phyloP scores from a whole-genome alignment of 2,888 invertebrate species.

The Mythimna vitellina region DNA sequence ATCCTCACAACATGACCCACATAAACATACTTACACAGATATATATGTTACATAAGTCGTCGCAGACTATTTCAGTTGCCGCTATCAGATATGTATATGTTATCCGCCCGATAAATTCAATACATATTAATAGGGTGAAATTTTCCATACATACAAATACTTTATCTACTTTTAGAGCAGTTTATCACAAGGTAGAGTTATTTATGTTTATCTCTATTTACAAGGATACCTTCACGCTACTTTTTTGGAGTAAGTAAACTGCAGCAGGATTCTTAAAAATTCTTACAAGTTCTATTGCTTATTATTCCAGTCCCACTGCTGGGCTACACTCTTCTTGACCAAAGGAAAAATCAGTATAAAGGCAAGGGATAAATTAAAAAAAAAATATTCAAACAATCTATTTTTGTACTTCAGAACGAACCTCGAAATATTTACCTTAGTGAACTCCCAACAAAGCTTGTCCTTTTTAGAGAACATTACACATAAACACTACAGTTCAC shows the following conservation, averaged over 20 bases:
- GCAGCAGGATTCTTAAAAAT: neutral
- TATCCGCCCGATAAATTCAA: slow-evolving; percentile 49
- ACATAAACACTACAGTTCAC: neutral
- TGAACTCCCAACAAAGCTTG: neutral
- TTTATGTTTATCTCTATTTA: slow-evolving; percentile 1
- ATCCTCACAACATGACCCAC: slow-evolving; percentile 38
- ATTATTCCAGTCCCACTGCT: too few relatives aligned
- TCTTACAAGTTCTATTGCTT: neutral
- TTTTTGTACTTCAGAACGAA: neutral
- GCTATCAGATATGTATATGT: slow-evolving; percentile 27
- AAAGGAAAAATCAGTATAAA: neutral
- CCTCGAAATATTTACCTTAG: neutral
- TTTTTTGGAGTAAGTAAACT: neutral
- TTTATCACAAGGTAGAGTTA: slow-evolving; percentile 8
- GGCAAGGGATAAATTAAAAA: neutral
- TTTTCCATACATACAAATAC: slow-evolving; percentile 46
- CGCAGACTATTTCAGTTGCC: slow-evolving; percentile 27
- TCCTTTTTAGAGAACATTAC: neutral
- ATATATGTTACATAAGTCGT: slow-evolving; percentile 55
- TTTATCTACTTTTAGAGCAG: slow-evolving; percentile 18
- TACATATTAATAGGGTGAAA: slow-evolving; percentile 53
- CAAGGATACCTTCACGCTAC: slow-evolving; percentile 13
- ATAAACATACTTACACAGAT: slow-evolving; percentile 12
- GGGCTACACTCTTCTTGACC: too few relatives aligned
- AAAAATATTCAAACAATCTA: neutral